A percentile compares a stretch with the other conserved stretches of the same genome.
phyloP scores from a whole-genome alignment of 2,797 vertebrate genomes.

The Ctenopoma kingsleyae region DNA sequence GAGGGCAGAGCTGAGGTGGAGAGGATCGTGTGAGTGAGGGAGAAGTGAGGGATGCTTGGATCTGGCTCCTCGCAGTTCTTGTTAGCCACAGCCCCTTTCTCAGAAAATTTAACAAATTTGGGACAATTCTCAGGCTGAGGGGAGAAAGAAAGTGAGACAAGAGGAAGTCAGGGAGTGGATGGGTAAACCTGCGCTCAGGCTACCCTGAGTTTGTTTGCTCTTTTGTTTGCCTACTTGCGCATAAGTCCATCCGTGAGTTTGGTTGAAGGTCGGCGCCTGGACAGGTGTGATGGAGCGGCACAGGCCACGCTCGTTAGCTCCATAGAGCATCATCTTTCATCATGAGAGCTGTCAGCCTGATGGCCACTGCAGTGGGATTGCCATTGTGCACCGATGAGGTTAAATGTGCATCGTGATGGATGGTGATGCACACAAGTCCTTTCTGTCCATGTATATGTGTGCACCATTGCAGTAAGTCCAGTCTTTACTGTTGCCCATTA shows the following conservation, averaged over 20 bases:
- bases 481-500: constrained; percentile 72
- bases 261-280: constrained; percentile 68
- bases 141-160: not conserved
- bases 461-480: constrained; percentile 17
- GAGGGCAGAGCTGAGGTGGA: constrained; percentile 34
- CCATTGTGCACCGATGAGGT: constrained; percentile 54
- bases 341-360: constrained; percentile 67
- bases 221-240: constrained; percentile 20
- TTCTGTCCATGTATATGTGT: constrained; percentile 36
- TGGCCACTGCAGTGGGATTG: constrained; percentile 57
- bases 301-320: constrained; percentile 59
- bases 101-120: constrained; percentile 21
- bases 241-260: constrained; percentile 24
- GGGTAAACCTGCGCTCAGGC: not conserved
- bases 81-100: constrained; percentile 35
- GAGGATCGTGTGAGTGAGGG: constrained; percentile 14
- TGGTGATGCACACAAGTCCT: constrained; percentile 47
- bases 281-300: constrained; percentile 62
- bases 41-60: constrained; percentile 6
- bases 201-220: constrained; percentile 32
- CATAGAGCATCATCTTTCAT: constrained; percentile 72
- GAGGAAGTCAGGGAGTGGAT: not conserved
- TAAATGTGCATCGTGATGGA: constrained; percentile 72
- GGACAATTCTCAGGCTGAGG: constrained; percentile 10
- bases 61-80: constrained; percentile 26